A percentile compares a stretch with the other conserved stretches of the same genome.
These are phyloP conservation scores for Acropora tenuis DNA, from an alignment of 64 coral and sea anemone genomes.

Conservation along the genomic window DNA sequence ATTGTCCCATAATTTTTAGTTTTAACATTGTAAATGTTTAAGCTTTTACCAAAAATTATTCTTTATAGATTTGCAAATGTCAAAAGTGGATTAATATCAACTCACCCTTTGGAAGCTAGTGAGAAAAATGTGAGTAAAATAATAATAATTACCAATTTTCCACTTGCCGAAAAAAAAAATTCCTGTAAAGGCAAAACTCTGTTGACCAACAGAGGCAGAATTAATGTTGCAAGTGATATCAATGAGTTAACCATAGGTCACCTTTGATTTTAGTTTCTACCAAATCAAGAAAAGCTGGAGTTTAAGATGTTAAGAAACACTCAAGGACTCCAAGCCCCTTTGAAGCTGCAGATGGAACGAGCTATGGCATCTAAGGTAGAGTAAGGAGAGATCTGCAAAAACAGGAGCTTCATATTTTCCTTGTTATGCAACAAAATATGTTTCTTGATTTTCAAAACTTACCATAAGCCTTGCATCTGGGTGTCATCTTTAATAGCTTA, in stretches of 20 bases:
- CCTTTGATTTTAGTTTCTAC: slow-evolving; percentile 61
- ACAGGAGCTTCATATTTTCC: not conserved
- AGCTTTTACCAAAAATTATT: not conserved
- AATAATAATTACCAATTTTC: not conserved
- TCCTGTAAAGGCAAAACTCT: no score
- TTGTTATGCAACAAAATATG: no score
- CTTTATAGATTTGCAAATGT: slow-evolving; percentile 56
- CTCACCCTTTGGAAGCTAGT: slow-evolving; percentile 69
- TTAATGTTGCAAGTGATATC: no score
- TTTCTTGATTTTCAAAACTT: no score
- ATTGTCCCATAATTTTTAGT: no score
- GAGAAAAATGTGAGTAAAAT: slow-evolving; percentile 67
- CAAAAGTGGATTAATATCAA: slow-evolving; percentile 41
- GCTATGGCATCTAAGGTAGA: slow-evolving; percentile 82
- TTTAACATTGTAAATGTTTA: not conserved
- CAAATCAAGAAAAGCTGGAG: slow-evolving; percentile 86
- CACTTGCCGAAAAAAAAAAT: no score
- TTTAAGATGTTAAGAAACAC: slow-evolving; percentile 93
- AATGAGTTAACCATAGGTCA: no score
- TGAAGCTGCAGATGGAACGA: slow-evolving; percentile 93
- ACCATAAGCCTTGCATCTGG: no score
- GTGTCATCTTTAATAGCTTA: no score
- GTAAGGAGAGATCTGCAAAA: not conserved
- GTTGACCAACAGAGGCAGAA: no score
- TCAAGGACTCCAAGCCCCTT: slow-evolving; percentile 93